Conservation (phyloP, 92 coral and sea anemone species). For the Palythoa grandis region DNA sequence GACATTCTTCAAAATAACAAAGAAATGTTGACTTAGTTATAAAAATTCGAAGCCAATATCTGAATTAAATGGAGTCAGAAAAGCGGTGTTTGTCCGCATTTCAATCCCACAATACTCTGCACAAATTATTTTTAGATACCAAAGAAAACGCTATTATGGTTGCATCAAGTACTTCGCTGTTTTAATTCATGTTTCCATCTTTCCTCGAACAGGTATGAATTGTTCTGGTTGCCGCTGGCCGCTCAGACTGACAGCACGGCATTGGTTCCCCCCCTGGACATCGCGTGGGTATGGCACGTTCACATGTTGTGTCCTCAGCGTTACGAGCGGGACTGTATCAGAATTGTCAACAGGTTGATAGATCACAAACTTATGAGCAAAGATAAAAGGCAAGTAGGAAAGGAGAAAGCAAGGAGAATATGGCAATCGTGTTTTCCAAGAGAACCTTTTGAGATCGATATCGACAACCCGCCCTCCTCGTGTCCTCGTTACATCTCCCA, state of each 20-base stretch:
- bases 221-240: slow-evolving; percentile 45
- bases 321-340: slow-evolving; percentile 61
- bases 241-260: slow-evolving; percentile 29
- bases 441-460: slow-evolving; percentile 55
- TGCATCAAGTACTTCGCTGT: no score
- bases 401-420: slow-evolving; percentile 49
- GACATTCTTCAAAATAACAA: no score
- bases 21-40: no score
- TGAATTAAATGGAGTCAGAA: no score
- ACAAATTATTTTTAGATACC: no score
- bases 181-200: neutral
- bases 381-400: slow-evolving; percentile 42
- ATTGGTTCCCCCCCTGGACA: slow-evolving; percentile 60
- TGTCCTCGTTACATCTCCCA: slow-evolving; percentile 32
- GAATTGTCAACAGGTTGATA: slow-evolving; percentile 38
- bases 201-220: slow-evolving; percentile 25
- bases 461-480: neutral
- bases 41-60: no score
- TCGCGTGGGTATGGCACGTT: slow-evolving; percentile 80
- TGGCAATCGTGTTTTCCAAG: slow-evolving; percentile 60
- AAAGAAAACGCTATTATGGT: no score
- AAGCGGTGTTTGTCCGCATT: no score
- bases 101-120: no score
- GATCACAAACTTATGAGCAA: slow-evolving; percentile 60
- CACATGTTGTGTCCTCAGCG: slow-evolving; percentile 65